Base-by-base conservation (phyloP, 1,140 invertebrate species). In the Caenorhabditis elegans region DNA sequence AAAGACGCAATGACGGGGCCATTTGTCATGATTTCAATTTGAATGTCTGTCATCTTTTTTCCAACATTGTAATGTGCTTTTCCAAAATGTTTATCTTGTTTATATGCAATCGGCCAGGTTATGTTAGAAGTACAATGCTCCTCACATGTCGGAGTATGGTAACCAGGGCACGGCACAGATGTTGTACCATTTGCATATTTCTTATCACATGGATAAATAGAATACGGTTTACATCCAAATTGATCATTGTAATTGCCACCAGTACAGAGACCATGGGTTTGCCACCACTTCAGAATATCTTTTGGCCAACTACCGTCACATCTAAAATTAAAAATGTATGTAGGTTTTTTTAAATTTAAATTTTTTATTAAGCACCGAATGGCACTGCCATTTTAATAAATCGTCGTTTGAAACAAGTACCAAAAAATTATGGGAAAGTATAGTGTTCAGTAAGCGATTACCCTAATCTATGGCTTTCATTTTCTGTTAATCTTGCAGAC, bases 271-370 rank as follows among this genome's bases (percentile, higher is more conserved):
- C 60, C 60, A 28, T 70, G 60, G 39, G 34, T 39, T 13, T 70
- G 60, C 60, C 60, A 70, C 60, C 60, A 70, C 43, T 70, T 70
- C 34, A 70, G 22, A 70, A 70, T 70, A n/a, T 70, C 60, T 22
- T 70, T 70, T 22, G 60, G 60, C 60, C 60, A 70, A 43, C 60
- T 70, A 8, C 60, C 60, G 26, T 70, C 60, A 39, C 60, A 70
- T 43, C 60, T 70, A n/a, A 22, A 70, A 22, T 8, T 15, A 43
- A 43, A 43, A 8, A 43, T 43, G n/a, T n/a, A n/a, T n/a, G n/a
- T n/a, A n/a, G n/a, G n/a, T n/a, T n/a, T n/a, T n/a, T n/a, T n/a
- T n/a, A n/a, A n/a, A n/a, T n/a, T n/a, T n/a, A n/a, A n/a, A n/a
- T n/a, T n/a, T n/a, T n/a, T n/a, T n/a, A n/a, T n/a, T n/a, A n/a